Evolutionary conservation across 1,140 invertebrate species (phyloP).

Genomic region (Arion vulgaris): DNA sequence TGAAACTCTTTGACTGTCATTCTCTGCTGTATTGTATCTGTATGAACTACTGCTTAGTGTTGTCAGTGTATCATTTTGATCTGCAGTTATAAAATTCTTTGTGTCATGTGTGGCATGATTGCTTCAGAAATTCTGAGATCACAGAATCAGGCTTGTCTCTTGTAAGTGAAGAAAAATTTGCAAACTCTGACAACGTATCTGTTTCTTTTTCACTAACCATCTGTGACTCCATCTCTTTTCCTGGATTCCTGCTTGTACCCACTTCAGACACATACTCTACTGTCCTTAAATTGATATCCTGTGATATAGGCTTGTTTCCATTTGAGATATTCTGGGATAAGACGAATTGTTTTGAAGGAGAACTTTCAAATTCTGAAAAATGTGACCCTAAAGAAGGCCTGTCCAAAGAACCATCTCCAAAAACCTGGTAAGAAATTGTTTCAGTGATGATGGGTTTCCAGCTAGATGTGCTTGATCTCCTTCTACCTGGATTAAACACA

Average conservation of each 20-base stretch:
- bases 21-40: neutral
- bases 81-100: neutral
- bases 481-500: neutral
- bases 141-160: neutral
- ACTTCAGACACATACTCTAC: conserved; percentile 41
- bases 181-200: conserved; percentile 39
- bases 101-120: neutral
- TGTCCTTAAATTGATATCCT: conserved; percentile 48
- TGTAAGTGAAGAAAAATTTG: conserved; percentile 25
- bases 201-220: conserved; percentile 38
- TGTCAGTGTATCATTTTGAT: neutral
- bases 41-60: neutral
- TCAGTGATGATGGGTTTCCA: too few species aligned
- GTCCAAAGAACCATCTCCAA: conserved; percentile 50
- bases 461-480: neutral
- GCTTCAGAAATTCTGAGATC: neutral
- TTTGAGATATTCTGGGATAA: too few species aligned
- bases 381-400: conserved; percentile 51
- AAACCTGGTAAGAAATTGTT: too few species aligned
- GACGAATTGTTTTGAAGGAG: conserved; percentile 2
- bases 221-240: conserved; percentile 39
- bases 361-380: conserved; percentile 8
- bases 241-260: conserved; percentile 15
- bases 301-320: too few species aligned
- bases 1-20: neutral